Conservation (phyloP, 2,888 invertebrate species). For the Aelia acuminata region DNA sequence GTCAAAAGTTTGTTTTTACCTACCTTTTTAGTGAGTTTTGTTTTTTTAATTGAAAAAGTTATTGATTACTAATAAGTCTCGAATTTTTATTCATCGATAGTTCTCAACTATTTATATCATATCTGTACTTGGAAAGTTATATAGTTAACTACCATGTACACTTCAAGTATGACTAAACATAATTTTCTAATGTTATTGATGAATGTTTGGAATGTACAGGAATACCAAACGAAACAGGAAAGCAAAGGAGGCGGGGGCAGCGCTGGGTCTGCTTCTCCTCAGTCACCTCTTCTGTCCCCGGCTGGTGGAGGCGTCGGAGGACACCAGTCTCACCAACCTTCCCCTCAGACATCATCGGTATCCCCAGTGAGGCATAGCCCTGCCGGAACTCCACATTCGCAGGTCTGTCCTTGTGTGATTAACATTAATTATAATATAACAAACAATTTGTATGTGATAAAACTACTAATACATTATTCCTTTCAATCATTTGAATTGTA, state of each 20-base stretch:
- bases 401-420: constrained; percentile 67
- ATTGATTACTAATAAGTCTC: too few relatives aligned
- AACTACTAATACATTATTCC: too few relatives aligned
- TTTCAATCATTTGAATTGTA: too few relatives aligned
- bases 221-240: constrained; percentile 80
- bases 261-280: constrained; percentile 64
- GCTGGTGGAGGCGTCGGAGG: constrained; percentile 69
- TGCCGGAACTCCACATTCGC: constrained; percentile 76
- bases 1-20: too few relatives aligned
- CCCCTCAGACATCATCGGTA: constrained; percentile 70
- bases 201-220: constrained; percentile 63
- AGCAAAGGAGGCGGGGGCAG: constrained; percentile 61
- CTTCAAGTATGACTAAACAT: too few relatives aligned
- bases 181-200: too few relatives aligned
- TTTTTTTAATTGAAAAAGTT: too few relatives aligned
- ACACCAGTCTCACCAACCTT: constrained; percentile 67
- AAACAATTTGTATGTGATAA: too few relatives aligned
- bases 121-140: not conserved
- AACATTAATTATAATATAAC: too few relatives aligned
- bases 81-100: too few relatives aligned
- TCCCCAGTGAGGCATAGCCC: constrained; percentile 76
- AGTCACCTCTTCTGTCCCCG: constrained; percentile 67
- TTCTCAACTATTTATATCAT: too few relatives aligned
- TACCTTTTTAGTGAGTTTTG: too few relatives aligned
- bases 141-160: not conserved